These are phyloP conservation scores for Chauna torquata DNA, from an alignment of 2,113 vertebrate genomes.

Conservation along the genomic window DNA sequence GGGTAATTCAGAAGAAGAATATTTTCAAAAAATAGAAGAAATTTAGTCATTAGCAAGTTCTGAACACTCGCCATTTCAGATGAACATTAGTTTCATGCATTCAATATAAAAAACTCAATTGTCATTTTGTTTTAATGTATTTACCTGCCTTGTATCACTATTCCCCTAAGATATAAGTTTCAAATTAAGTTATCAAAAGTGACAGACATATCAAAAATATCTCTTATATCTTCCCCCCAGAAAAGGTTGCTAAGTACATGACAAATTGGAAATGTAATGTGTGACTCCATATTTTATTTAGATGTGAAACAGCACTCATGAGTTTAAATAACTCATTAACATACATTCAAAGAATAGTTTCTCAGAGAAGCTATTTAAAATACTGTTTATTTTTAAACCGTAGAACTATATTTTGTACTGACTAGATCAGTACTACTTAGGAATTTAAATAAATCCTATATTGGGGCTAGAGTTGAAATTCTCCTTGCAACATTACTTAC, in stretches of 20 bases:
- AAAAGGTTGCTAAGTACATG: slow-evolving; percentile 43
- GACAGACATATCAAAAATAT: slow-evolving; percentile 70
- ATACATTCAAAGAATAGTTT: slow-evolving; percentile 47
- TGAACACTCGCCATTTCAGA: slow-evolving; percentile 27
- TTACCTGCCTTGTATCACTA: slow-evolving; percentile 66
- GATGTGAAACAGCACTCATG: slow-evolving; percentile 40
- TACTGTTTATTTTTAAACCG: slow-evolving; percentile 47
- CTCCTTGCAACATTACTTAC: not conserved
- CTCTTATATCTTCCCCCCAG: slow-evolving; percentile 54
- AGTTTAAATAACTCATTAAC: slow-evolving; percentile 65
- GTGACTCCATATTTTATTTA: slow-evolving; percentile 68
- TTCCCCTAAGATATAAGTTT: slow-evolving; percentile 68
- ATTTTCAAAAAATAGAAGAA: slow-evolving; percentile 27
- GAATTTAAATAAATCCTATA: not conserved
- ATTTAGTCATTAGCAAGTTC: slow-evolving; percentile 28
- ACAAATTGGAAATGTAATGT: slow-evolving; percentile 65
- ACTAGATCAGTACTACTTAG: slow-evolving; percentile 28
- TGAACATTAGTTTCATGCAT: slow-evolving; percentile 16
- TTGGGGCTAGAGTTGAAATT: slow-evolving; percentile 9
- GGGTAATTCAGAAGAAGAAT: not conserved
- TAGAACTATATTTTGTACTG: slow-evolving; percentile 15
- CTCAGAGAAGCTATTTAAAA: slow-evolving; percentile 38
- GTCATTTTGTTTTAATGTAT: slow-evolving; percentile 69
- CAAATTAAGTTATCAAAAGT: slow-evolving; percentile 75
- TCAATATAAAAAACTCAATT: slow-evolving; percentile 52